Conservation (phyloP, 2,113 vertebrate species). For the Lycocorax pyrrhopterus region DNA sequence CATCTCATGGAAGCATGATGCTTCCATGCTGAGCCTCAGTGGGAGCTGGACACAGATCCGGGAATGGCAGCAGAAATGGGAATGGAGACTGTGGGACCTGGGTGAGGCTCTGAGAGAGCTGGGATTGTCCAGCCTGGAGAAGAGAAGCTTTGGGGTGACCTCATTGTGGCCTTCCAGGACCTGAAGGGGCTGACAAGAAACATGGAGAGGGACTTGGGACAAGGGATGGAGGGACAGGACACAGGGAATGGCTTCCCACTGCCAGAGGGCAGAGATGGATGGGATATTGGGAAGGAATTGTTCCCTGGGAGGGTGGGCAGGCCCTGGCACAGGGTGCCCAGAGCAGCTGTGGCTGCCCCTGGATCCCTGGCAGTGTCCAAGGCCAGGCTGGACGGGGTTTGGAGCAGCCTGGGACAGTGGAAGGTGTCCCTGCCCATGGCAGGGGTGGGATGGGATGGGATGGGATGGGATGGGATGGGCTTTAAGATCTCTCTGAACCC, state of each 20-base stretch:
- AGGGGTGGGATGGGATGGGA: fast-evolving
- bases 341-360: not conserved
- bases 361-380: not conserved
- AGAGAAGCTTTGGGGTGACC: not conserved
- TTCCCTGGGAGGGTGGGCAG: not conserved
- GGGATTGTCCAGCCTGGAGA: not conserved
- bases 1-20: not conserved
- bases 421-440: not conserved
- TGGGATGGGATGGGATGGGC: fast-evolving
- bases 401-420: not conserved
- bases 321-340: not conserved
- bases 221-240: not conserved
- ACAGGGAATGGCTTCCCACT: not conserved
- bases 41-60: fast-evolving
- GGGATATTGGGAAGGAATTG: not conserved
- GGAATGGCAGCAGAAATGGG: fast-evolving
- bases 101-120: fast-evolving
- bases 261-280: not conserved
- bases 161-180: not conserved
- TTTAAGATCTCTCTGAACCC: not conserved
- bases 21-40: not conserved
- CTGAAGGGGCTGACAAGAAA: not conserved
- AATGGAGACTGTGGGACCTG: not conserved
- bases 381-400: not conserved
- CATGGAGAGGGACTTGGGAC: not conserved